These are phyloP conservation scores for Nephrocerus scutellatus DNA, from an alignment of 2,888 invertebrate species.

Conservation along the genomic window DNA sequence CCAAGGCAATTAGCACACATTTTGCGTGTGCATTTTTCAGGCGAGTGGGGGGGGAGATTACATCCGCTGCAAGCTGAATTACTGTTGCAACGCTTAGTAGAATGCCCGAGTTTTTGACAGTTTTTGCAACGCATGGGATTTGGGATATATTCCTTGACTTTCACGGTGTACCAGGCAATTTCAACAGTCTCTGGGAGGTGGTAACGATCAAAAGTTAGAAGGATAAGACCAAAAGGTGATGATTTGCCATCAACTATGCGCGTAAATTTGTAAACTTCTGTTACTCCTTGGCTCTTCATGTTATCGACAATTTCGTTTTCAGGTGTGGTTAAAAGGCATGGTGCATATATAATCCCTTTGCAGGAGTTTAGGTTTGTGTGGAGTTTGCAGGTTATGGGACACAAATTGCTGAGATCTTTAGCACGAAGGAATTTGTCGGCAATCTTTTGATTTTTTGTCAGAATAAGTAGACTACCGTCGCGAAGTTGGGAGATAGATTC, in stretches of 20 bases:
- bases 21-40: conserved; percentile 4
- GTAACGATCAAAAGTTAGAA: conserved; percentile 13
- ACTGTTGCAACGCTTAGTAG: conserved; percentile 12
- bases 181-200: conserved; percentile 5
- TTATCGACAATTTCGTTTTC: conserved; percentile 16
- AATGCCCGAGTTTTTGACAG: conserved; percentile 18
- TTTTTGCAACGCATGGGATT: conserved; percentile 20
- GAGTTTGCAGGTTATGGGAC: conserved; percentile 9
- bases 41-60: conserved; percentile 7
- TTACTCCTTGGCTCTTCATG: conserved; percentile 7
- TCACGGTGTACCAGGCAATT: conserved; percentile 14
- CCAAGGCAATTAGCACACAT: conserved; percentile 9
- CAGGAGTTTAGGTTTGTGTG: conserved; percentile 13
- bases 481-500: conserved; percentile 8
- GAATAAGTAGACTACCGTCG: conserved; percentile 13
- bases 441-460: conserved; percentile 2
- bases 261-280: conserved; percentile 7
- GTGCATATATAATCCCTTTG: conserved; percentile 16
- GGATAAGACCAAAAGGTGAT: conserved; percentile 8
- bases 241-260: conserved; percentile 5
- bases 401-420: conserved; percentile 3
- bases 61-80: conserved; percentile 5
- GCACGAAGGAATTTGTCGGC: conserved; percentile 6
- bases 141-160: conserved; percentile 15
- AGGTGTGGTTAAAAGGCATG: conserved; percentile 9